Conservation (phyloP, 2,888 invertebrate species). For the Tachina grossa region DNA sequence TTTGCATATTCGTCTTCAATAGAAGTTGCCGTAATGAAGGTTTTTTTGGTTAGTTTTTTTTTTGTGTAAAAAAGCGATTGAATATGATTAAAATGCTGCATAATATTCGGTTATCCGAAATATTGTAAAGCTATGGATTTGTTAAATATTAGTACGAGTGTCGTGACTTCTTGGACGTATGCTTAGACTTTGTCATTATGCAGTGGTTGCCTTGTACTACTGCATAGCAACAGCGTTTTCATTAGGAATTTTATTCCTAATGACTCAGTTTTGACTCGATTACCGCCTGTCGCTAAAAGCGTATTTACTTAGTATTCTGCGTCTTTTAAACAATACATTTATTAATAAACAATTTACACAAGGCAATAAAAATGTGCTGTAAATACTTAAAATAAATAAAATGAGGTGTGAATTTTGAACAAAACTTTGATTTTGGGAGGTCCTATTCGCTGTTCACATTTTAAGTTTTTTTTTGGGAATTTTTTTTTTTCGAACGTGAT, state of each 20-base stretch:
- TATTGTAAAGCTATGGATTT: neutral
- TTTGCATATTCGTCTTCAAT: constrained; percentile 34
- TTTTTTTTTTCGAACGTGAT: constrained; percentile 36
- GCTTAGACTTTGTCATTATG: no score
- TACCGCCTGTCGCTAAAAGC: constrained; percentile 1
- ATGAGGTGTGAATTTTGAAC: constrained; percentile 58
- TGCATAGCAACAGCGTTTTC: no score
- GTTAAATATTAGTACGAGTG: no score
- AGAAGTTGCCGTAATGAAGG: neutral
- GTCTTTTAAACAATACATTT: constrained; percentile 34
- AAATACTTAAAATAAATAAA: constrained; percentile 64
- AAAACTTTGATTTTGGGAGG: constrained; percentile 38
- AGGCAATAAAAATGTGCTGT: constrained; percentile 40
- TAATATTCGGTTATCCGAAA: neutral
- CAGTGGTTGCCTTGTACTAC: no score
- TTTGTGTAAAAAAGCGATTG: no score
- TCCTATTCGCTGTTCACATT: constrained; percentile 13
- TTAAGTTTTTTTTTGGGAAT: constrained; percentile 9
- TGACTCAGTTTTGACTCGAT: neutral
- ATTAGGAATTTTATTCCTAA: no score
- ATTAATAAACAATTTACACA: constrained; percentile 39
- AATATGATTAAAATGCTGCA: neutral
- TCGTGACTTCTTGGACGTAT: no score
- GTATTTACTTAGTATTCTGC: constrained; percentile 33
- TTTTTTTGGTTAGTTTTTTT: neutral